Evolutionary conservation across 2,113 vertebrate species (phyloP).

Genomic region (Elaphurus davidianus): DNA sequence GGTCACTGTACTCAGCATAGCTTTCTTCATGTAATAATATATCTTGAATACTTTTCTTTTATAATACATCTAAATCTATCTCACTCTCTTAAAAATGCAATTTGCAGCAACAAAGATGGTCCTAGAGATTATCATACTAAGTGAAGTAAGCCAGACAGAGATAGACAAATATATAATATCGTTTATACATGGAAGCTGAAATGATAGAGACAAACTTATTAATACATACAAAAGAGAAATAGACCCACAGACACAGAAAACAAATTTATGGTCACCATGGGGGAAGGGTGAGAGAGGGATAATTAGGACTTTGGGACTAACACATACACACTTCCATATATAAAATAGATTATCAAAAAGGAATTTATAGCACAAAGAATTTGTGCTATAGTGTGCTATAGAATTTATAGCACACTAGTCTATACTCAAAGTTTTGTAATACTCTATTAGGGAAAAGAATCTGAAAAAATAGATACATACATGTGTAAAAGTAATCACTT

Average conservation of each 20-base stretch:
- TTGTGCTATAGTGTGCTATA: too few species aligned
- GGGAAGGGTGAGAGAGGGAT: background rate
- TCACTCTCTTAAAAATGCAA: background rate
- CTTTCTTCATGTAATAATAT: background rate
- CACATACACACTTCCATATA: background rate
- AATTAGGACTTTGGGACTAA: background rate
- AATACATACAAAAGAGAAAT: background rate
- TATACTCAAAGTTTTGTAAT: background rate
- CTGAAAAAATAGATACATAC: background rate
- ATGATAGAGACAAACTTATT: background rate
- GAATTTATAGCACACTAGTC: too few species aligned
- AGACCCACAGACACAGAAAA: background rate
- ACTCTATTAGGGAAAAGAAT: background rate
- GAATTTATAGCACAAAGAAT: background rate
- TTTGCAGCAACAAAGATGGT: background rate
- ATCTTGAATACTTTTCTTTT: background rate
- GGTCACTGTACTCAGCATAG: background rate
- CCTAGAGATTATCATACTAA: background rate
- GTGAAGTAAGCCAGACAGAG: background rate
- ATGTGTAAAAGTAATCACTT: background rate
- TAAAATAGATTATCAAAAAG: background rate
- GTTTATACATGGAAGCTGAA: background rate
- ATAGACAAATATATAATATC: background rate
- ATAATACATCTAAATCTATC: background rate
- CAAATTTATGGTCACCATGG: background rate